These are phyloP conservation scores for Picathartes gymnocephalus DNA, from an alignment of 2,113 vertebrate species.

Conservation along the genomic window DNA sequence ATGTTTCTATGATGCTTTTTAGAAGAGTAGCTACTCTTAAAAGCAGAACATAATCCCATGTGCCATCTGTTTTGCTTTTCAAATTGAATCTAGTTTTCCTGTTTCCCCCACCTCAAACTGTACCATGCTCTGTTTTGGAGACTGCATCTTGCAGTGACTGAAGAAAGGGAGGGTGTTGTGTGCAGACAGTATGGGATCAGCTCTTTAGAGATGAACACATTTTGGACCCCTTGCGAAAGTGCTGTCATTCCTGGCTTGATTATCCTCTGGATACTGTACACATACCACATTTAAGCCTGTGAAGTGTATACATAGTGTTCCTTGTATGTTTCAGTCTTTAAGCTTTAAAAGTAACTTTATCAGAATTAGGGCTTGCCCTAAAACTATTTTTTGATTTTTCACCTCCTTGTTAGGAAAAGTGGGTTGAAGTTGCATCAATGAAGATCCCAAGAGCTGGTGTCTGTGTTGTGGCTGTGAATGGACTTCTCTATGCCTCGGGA, in stretches of 20 bases:
- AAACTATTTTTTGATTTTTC: not conserved
- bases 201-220: not conserved
- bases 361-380: not conserved
- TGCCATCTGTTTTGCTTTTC: not conserved
- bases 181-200: not conserved
- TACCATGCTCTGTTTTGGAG: not conserved
- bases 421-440: conserved; percentile 92
- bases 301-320: not conserved
- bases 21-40: not conserved
- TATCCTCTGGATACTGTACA: not conserved
- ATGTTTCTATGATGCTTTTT: not conserved
- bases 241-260: not conserved
- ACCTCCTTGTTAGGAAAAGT: conserved; percentile 83
- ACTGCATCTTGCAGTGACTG: not conserved
- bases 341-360: not conserved
- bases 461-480: conserved; percentile 89
- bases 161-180: not conserved
- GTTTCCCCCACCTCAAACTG: not conserved
- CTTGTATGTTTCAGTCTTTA: not conserved
- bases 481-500: conserved; percentile 89
- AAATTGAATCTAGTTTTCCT: not conserved
- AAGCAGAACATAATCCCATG: not conserved
- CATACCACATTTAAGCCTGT: not conserved
- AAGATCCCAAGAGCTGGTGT: conserved; percentile 87
- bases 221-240: not conserved